A percentile compares a stretch with the other conserved stretches of the same genome.
These are phyloP conservation scores for Beroe ovata DNA, from an alignment of 37 sponge, comb jelly and placozoan genomes.

Conservation along the genomic window DNA sequence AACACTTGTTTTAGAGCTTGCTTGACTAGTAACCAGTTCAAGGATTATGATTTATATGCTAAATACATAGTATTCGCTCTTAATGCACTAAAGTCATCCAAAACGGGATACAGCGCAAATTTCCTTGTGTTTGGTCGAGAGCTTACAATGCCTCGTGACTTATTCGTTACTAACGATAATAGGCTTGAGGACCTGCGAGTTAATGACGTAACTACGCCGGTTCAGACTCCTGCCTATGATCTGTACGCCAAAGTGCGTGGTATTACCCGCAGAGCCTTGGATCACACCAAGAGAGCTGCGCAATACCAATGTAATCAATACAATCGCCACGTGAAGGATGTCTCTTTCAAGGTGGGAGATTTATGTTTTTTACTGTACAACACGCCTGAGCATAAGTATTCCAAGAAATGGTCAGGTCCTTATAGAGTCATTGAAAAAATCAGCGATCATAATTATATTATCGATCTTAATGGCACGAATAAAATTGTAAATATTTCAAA, in stretches of 20 bases:
- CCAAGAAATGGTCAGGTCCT: conserved; percentile 29
- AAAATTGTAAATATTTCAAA: conserved; percentile 39
- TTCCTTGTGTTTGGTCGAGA: conserved; percentile 40
- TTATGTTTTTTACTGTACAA: conserved; percentile 33
- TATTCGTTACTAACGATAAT: conserved; percentile 12
- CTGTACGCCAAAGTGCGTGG: background rate
- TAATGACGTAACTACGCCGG: background rate
- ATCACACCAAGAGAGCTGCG: background rate
- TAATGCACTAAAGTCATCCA: background rate
- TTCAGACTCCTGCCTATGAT: background rate
- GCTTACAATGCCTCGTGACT: conserved; percentile 13
- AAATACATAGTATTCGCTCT: conserved; percentile 28
- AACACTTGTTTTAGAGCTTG: conserved; percentile 27
- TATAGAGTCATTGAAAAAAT: conserved; percentile 2
- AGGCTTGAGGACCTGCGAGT: background rate
- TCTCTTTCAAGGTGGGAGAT: conserved; percentile 1
- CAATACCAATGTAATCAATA: conserved; percentile 18
- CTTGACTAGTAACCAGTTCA: conserved; percentile 17
- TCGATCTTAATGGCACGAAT: background rate
- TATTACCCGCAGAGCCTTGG: background rate
- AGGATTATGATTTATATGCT: conserved; percentile 46
- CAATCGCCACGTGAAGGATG: background rate
- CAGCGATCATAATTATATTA: conserved; percentile 26
- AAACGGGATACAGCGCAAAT: conserved; percentile 26
- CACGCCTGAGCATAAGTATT: conserved; percentile 27